Percentiles rank a stretch among this genome's conserved stretches.
Evolutionary conservation across 2,797 vertebrate genomes (phyloP).

Genomic region (Pelobates cultripes): DNA sequence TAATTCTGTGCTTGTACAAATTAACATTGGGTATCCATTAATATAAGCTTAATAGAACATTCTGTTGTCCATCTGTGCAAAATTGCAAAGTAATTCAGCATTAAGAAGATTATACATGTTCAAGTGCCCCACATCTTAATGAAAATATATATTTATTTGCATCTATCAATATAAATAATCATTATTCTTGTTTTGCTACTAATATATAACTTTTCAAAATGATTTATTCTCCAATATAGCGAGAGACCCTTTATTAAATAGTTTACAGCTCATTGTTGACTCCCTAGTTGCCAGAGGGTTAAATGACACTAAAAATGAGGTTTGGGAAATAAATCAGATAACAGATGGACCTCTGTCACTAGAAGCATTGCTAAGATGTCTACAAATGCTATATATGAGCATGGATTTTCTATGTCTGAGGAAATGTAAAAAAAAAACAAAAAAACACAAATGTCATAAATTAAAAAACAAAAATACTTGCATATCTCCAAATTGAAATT

Average conservation of each 20-base stretch:
- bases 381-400: neutral
- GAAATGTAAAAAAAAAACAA: neutral
- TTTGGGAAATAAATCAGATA: neutral
- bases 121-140: neutral
- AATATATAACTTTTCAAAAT: neutral
- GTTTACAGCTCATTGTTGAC: too few relatives aligned
- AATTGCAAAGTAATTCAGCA: neutral
- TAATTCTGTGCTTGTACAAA: neutral
- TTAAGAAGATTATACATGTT: conserved; percentile 11
- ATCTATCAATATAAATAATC: neutral
- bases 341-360: conserved; percentile 3
- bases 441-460: too few relatives aligned
- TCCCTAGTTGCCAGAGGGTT: neutral
- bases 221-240: too few relatives aligned
- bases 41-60: conserved; percentile 12
- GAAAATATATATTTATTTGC: neutral
- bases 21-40: neutral
- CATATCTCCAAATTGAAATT: too few relatives aligned
- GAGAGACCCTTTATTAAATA: too few relatives aligned
- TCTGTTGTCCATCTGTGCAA: conserved; percentile 10
- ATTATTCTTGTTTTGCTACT: neutral
- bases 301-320: neutral
- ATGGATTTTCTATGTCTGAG: neutral
- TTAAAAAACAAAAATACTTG: too few relatives aligned
- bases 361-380: neutral